These are phyloP conservation scores for Perca fluviatilis DNA, from an alignment of 2,113 vertebrate genomes.

Conservation along the genomic window DNA sequence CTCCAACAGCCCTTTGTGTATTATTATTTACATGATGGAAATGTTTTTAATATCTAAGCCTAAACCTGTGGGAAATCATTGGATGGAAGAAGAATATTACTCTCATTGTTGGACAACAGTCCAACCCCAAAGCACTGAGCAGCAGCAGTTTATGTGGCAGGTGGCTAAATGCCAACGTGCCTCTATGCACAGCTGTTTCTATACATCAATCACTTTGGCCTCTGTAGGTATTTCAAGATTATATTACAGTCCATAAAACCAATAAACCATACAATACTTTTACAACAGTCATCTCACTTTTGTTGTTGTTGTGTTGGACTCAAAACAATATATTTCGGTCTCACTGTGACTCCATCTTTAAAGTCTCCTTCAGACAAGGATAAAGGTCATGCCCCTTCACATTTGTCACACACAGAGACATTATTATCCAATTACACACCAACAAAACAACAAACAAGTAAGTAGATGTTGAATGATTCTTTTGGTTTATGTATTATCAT, in stretches of 20 bases:
- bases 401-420: neutral
- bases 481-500: neutral
- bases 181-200: neutral
- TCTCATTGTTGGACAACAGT: neutral
- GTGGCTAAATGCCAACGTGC: constrained; percentile 6
- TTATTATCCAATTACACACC: neutral
- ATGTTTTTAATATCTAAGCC: neutral
- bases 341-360: constrained; percentile 7
- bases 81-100: neutral
- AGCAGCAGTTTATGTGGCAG: constrained; percentile 15
- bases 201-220: constrained; percentile 3
- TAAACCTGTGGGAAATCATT: neutral
- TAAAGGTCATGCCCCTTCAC: constrained; percentile 13
- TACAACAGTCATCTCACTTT: neutral
- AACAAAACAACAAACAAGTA: neutral
- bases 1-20: neutral
- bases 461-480: neutral
- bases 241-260: neutral
- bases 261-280: constrained; percentile 2
- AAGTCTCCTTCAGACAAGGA: constrained; percentile 28
- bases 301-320: neutral
- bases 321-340: neutral
- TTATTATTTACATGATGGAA: neutral
- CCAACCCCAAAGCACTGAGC: neutral
- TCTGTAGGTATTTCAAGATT: constrained; percentile 15